Percentiles rank a stretch among this genome's conserved stretches.
These are phyloP conservation scores for Gymnocypris eckloni DNA, from an alignment of 2,797 vertebrate species.

Conservation along the genomic window DNA sequence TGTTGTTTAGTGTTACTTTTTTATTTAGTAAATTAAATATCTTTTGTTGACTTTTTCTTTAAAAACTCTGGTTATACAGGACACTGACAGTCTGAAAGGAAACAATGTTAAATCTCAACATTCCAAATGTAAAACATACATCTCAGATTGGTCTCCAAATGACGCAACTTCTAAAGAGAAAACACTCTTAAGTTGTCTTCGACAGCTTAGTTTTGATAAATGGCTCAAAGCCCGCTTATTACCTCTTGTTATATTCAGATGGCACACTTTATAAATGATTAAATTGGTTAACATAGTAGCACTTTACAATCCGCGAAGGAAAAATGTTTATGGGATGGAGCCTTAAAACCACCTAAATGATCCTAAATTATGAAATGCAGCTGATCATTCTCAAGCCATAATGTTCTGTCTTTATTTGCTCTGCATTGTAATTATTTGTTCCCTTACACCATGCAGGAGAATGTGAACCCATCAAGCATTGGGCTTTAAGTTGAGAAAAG, in stretches of 20 bases:
- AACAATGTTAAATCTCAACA: slow-evolving; percentile 72
- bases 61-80: slow-evolving; percentile 41
- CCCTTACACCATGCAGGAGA: background rate
- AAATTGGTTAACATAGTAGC: slow-evolving; percentile 71
- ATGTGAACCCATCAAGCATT: background rate
- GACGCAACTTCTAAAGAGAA: slow-evolving; percentile 22
- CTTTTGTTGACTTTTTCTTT: slow-evolving; percentile 68
- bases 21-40: slow-evolving; percentile 29
- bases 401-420: slow-evolving; percentile 22
- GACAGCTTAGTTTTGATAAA: slow-evolving; percentile 29
- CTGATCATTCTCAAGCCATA: slow-evolving; percentile 50
- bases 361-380: slow-evolving; percentile 43
- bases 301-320: slow-evolving; percentile 71
- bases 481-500: slow-evolving; percentile 3
- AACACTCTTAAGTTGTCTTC: slow-evolving; percentile 14
- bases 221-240: slow-evolving; percentile 31
- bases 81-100: slow-evolving; percentile 67
- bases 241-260: slow-evolving; percentile 56
- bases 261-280: slow-evolving; percentile 56
- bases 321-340: slow-evolving; percentile 34
- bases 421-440: slow-evolving; percentile 18
- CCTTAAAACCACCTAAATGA: slow-evolving; percentile 43
- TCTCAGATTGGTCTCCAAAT: slow-evolving; percentile 63
- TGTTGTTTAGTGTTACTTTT: slow-evolving; percentile 58
- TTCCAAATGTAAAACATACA: slow-evolving; percentile 73